Conservation (phyloP, 2,888 invertebrate genomes). For the Agonopterix heracliana region DNA sequence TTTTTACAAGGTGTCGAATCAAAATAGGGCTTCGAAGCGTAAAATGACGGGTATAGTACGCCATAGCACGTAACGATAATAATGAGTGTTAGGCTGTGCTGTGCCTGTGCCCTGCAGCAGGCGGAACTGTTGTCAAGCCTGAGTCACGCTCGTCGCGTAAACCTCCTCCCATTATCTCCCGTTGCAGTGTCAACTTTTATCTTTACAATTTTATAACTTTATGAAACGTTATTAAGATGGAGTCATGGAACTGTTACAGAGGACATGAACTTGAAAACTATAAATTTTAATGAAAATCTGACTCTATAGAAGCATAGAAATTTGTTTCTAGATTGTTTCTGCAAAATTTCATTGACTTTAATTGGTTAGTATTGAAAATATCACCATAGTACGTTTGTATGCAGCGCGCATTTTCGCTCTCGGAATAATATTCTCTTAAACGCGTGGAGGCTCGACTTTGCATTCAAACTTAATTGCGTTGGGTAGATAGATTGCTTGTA, state of each 20-base stretch:
- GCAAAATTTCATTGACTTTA: too few relatives aligned
- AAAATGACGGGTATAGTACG: conserved; percentile 1
- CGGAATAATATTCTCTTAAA: too few relatives aligned
- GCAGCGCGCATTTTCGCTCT: too few relatives aligned
- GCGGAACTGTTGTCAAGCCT: conserved; percentile 25
- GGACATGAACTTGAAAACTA: too few relatives aligned
- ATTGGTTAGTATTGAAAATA: too few relatives aligned
- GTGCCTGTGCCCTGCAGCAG: neutral
- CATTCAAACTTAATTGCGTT: too few relatives aligned
- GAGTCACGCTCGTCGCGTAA: conserved; percentile 40
- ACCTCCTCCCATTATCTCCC: conserved; percentile 51
- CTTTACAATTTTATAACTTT: conserved; percentile 19
- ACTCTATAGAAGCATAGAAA: too few relatives aligned
- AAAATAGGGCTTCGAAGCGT: conserved; percentile 1
- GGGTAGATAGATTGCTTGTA: too few relatives aligned
- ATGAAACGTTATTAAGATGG: conserved; percentile 9
- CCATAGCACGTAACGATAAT: conserved; percentile 3
- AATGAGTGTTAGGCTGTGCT: neutral
- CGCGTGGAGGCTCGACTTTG: too few relatives aligned
- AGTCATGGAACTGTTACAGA: conserved; percentile 1
- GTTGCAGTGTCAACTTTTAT: conserved; percentile 36
- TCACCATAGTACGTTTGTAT: too few relatives aligned
- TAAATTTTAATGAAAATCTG: too few relatives aligned
- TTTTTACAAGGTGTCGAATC: neutral
- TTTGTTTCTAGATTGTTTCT: too few relatives aligned